Conservation (phyloP, 1,140 invertebrate species). For the Ostrea edulis region DNA sequence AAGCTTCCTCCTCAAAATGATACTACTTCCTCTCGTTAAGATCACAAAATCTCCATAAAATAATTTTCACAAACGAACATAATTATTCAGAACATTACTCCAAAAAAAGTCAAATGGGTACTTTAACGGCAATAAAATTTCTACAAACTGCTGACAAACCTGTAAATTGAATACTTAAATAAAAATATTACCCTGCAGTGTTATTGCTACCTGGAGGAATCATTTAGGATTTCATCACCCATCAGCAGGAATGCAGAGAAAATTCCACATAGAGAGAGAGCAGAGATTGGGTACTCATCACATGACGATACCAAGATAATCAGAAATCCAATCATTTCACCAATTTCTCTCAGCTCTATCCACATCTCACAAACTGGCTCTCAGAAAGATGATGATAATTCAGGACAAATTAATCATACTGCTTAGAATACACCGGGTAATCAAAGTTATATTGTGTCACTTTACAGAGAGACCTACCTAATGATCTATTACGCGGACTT, state of each 20-base stretch:
- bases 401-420: slow-evolving; percentile 27
- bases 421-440: background rate
- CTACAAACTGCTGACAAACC: background rate
- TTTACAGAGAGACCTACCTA: background rate
- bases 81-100: background rate
- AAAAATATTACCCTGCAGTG: background rate
- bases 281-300: slow-evolving; percentile 21
- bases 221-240: slow-evolving; percentile 4
- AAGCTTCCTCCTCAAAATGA: slow-evolving; percentile 24
- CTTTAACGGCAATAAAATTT: slow-evolving; percentile 8
- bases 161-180: background rate
- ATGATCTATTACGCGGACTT: background rate
- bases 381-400: background rate
- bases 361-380: background rate
- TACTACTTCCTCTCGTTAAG: slow-evolving; percentile 13
- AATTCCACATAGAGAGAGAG: background rate
- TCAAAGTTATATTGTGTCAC: background rate
- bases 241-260: background rate
- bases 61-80: background rate
- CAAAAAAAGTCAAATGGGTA: background rate
- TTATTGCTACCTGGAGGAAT: slow-evolving; percentile 2
- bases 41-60: slow-evolving; percentile 14
- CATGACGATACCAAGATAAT: background rate
- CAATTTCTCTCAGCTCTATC: slow-evolving; percentile 16
- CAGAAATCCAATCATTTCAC: slow-evolving; percentile 35